Evolutionary conservation across 2,888 invertebrate species (phyloP).

Genomic region (Lasioglossum morio): DNA sequence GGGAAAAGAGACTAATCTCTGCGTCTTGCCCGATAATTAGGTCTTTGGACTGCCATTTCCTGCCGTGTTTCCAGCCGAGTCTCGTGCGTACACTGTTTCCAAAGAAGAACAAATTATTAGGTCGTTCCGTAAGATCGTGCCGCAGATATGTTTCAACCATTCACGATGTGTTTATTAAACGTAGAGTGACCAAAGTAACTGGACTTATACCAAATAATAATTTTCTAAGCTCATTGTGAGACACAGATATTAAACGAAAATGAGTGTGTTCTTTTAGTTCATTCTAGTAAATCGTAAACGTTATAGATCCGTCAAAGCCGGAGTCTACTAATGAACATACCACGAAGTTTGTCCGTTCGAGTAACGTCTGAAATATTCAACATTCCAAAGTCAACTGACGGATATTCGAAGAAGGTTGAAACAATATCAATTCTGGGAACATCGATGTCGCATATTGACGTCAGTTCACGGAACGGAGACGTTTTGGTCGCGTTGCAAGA

Average conservation of each 20-base stretch:
- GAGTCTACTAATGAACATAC: neutral
- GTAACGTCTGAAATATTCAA: neutral
- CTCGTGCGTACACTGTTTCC: neutral
- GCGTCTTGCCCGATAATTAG: conserved; percentile 64
- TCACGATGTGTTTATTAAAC: conserved; percentile 3
- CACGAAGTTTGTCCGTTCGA: neutral
- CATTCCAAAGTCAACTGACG: neutral
- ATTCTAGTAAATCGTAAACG: neutral
- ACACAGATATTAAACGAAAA: neutral
- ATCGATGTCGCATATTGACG: neutral
- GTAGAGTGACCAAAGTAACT: neutral
- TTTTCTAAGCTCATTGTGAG: neutral
- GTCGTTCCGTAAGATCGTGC: neutral
- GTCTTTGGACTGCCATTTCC: conserved; percentile 20
- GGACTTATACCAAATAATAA: neutral
- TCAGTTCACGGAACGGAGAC: neutral
- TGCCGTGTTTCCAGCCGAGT: conserved; percentile 5
- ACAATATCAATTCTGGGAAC: neutral
- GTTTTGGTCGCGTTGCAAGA: neutral
- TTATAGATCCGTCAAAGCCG: neutral
- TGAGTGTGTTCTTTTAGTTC: neutral
- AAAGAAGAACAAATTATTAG: neutral
- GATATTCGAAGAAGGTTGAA: neutral
- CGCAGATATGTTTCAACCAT: neutral
- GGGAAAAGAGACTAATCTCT: conserved; percentile 76